Base-by-base conservation (phyloP, 2,113 vertebrate genomes). In the Ctenodactylus gundi region DNA sequence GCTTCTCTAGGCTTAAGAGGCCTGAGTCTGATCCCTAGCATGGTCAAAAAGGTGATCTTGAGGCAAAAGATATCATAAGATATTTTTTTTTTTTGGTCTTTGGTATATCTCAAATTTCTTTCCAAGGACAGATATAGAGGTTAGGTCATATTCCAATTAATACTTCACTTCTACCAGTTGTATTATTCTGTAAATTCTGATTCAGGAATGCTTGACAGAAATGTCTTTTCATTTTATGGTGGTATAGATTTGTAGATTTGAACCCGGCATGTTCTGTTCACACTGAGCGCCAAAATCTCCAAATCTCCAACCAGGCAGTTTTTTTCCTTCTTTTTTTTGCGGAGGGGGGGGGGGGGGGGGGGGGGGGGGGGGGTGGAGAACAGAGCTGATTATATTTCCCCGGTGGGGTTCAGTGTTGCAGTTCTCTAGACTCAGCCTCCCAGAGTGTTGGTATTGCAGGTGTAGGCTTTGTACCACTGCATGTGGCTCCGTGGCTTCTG, bases 21-120 rank as follows among this genome's bases (percentile, higher is more conserved):
- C 57, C 34, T 18, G 44, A 12, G 0, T 62, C 49, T 31, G 60
- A 25, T 53, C 20, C 6, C 25, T 31, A 49, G 8, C 53, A 34
- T 7, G 36, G 21, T 20, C 3, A 46, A n/a, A 46, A 36, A 18
- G 55, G 49, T 53, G 7, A 70, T 41, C 84, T 85, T 68, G 49
- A 84, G 94, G n/a, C 39, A 88, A 80, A 82, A 67, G 9, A 78
- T 72, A 51, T 55, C 14, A n/a, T 82, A 78, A 90, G 46, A n/a
- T 67, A 87, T 20, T 17, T 15, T 44, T 18, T 31, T 36, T 81
- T 64, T 85, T 78, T 67, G 4, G 3, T 78, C 14, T 92, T 88
- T 12, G 3, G 12, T n/a, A 29, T 64, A 70, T 73, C n/a, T 57
- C 23, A 72, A 68, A 27, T 29, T 23, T 68, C 39, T 94, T 89